Evolutionary conservation across 2,888 invertebrate genomes (phyloP).

Genomic region (Trileptium ribeirensis): DNA sequence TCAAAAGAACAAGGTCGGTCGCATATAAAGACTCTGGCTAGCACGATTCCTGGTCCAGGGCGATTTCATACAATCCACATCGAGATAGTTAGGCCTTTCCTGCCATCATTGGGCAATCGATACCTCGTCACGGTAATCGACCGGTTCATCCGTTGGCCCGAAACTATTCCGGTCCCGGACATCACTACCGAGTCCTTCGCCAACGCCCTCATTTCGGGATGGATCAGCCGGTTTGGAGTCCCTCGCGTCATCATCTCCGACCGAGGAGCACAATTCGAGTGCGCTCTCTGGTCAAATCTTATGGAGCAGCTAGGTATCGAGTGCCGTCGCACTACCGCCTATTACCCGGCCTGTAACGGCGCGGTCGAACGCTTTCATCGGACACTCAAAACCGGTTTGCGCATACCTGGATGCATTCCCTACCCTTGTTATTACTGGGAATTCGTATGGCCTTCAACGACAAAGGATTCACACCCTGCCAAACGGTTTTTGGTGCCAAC

Average conservation of each 20-base stretch:
- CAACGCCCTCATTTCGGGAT: background rate
- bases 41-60: background rate
- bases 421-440: no score
- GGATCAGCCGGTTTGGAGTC: background rate
- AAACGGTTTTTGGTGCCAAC: no score
- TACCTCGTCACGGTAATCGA: background rate
- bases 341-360: no score
- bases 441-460: no score
- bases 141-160: background rate
- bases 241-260: background rate
- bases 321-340: background rate
- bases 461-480: no score
- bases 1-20: background rate
- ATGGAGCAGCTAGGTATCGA: background rate
- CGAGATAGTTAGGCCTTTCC: background rate
- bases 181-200: background rate
- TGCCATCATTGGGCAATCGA: background rate
- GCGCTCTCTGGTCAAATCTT: background rate
- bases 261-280: background rate
- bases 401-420: no score
- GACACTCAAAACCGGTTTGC: no score
- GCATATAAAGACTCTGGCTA: background rate
- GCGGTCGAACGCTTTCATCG: no score
- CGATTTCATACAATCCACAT: background rate
- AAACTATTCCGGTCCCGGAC: background rate